These are phyloP conservation scores for Dendrolimus houi DNA, from an alignment of 2,888 invertebrate genomes.

Conservation along the genomic window DNA sequence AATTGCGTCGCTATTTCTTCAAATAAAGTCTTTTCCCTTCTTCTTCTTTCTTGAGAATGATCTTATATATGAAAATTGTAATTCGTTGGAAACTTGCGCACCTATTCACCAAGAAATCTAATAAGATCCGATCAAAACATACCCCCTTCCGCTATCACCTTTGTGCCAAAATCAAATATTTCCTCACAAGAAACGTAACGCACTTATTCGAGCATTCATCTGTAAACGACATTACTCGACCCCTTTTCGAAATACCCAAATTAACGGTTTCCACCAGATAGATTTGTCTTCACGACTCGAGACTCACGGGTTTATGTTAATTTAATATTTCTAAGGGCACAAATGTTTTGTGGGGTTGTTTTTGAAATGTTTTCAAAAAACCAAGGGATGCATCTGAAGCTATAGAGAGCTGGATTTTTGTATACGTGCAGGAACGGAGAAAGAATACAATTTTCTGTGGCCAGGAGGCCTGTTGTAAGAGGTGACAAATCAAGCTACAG, in stretches of 20 bases:
- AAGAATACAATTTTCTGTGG: no score
- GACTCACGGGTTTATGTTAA: slow-evolving; percentile 58
- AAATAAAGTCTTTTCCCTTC: no score
- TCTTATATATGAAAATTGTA: no score
- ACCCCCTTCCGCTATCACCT: background rate
- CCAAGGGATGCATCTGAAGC: no score
- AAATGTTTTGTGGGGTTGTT: background rate
- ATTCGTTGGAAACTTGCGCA: background rate
- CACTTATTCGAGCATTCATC: slow-evolving; percentile 45
- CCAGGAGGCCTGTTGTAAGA: no score
- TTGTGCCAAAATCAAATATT: background rate
- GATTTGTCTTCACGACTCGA: slow-evolving; percentile 58
- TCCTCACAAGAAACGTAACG: slow-evolving; percentile 21
- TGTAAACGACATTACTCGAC: slow-evolving; percentile 27
- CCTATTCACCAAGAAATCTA: background rate
- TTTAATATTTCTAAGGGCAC: slow-evolving; percentile 51
- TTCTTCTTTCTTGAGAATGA: no score
- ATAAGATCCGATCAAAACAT: background rate
- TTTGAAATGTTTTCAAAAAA: no score
- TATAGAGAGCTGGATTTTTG: no score
- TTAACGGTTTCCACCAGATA: slow-evolving; percentile 65
- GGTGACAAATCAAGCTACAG: no score
- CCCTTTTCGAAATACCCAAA: slow-evolving; percentile 28
- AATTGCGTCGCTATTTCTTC: no score
- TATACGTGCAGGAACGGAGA: no score